These are phyloP conservation scores for Cephus rjabovi DNA, from an alignment of 2,888 invertebrate species.

Conservation along the genomic window DNA sequence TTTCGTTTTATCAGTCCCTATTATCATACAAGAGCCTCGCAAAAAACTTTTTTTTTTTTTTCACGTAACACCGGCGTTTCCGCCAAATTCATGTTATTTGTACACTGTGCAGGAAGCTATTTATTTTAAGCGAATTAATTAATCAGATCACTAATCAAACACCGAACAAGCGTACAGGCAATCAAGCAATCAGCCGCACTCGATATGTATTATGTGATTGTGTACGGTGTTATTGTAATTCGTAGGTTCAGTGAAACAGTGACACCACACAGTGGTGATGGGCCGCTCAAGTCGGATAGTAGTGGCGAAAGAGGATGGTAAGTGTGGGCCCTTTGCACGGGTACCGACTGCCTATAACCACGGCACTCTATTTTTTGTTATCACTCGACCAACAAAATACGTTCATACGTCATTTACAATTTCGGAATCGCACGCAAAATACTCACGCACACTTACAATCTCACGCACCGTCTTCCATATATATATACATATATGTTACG, in stretches of 20 bases:
- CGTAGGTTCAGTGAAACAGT: constrained; percentile 67
- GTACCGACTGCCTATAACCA: constrained; percentile 43
- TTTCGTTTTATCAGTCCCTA: not conserved
- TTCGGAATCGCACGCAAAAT: not conserved
- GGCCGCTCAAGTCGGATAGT: constrained; percentile 63
- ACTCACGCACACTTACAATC: not conserved
- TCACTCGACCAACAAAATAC: not conserved
- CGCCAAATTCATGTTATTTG: not conserved
- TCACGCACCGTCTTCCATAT: not conserved
- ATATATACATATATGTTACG: not conserved
- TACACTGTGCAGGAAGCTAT: not conserved
- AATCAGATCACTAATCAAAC: not conserved
- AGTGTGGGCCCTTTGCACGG: constrained; percentile 53
- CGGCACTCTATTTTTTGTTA: constrained; percentile 30
- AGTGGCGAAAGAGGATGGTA: constrained; percentile 65
- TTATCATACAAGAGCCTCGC: too few species aligned
- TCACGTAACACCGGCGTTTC: not conserved
- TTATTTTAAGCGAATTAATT: not conserved
- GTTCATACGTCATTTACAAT: not conserved
- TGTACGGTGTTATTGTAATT: constrained; percentile 58
- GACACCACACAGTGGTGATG: constrained; percentile 64
- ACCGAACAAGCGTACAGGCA: not conserved
- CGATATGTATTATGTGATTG: constrained; percentile 42
- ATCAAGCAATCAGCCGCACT: not conserved
- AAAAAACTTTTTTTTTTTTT: too few species aligned